Base-by-base conservation (phyloP, 2,113 vertebrate species). In the Peromyscus californicus region DNA sequence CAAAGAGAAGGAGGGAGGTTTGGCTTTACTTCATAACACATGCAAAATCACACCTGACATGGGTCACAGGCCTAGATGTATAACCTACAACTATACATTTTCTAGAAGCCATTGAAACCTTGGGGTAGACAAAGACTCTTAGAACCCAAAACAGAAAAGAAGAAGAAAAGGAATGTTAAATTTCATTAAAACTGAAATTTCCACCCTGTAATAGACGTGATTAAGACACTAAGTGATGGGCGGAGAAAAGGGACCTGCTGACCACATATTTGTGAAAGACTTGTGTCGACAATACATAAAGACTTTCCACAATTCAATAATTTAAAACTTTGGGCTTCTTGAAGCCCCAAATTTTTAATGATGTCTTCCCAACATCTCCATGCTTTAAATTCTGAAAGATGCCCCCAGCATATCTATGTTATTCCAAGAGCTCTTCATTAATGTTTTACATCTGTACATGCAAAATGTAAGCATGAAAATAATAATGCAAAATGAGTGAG, bases 121-220 rank as follows among this genome's bases (percentile, higher is more conserved):
- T 85, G 39, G 15, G 33, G 8, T 39, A 54, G 33, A 61, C 26
- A 79, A 51, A 90, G 22, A 59, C 91, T 91, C 83, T 80, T 42
- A 84, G 63, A 80, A 67, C 12, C 83, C 11, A 48, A 11, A 57
- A 24, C 10, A 39, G 45, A 59, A 65, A 93, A 70, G 36, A 42
- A 79, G 75, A 59, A 74, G 31, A 70, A 45, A 39, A 29, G 22
- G 22, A 87, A 76, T 31, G 42, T 51, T 82, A 57, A 24, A 82
- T 82, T 90, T 90, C 12, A n/a, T 90, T 48, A 76, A 89, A 92
- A 87, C 26, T 51, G 82, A 69, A 90, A n/a, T 22, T 63, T 87
- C 21, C n/a, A 31, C 42, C 78, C 9, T 88, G 26, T 57, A 12
- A 22, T 95, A 67, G 75, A 57, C 2, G 1, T 22, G 7, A 15